Conservation (phyloP, 1,140 invertebrate species). For the Luehdorfia chinensis region DNA sequence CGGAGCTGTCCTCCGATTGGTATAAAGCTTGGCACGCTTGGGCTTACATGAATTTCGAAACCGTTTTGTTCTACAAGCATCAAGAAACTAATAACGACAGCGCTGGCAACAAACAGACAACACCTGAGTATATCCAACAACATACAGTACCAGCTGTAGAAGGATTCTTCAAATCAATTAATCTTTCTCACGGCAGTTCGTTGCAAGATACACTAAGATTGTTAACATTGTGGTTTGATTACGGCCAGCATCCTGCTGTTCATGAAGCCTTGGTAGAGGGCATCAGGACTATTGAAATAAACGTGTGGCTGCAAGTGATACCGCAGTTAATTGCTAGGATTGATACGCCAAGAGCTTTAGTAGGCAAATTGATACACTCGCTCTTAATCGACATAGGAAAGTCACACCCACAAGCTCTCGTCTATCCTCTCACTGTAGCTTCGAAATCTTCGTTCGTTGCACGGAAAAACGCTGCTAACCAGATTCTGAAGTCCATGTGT, state of each 20-base stretch:
- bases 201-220: constrained; percentile 97
- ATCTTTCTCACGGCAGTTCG: constrained; percentile 93
- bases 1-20: constrained; percentile 91
- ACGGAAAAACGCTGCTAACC: constrained; percentile 93
- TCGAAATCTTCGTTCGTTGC: constrained; percentile 93
- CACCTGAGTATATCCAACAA: constrained; percentile 81
- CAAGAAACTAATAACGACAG: constrained; percentile 48
- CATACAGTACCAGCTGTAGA: constrained; percentile 96
- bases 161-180: constrained; percentile 98
- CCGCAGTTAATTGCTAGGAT: constrained; percentile 99
- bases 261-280: constrained; percentile 95
- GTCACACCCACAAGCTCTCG: constrained; percentile 92
- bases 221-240: constrained; percentile 96
- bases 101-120: constrained; percentile 35
- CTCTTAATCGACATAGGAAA: constrained; percentile 96
- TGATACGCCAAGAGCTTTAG: constrained; percentile 92
- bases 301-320: constrained; percentile 99
- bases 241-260: constrained; percentile 94
- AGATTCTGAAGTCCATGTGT: constrained; percentile 96
- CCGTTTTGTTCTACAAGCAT: constrained; percentile 94
- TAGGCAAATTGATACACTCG: constrained; percentile 94
- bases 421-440: constrained; percentile 98
- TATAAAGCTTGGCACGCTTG: constrained; percentile 99
- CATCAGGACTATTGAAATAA: constrained; percentile 94
- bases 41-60: constrained; percentile 99